Evolutionary conservation across 2,113 vertebrate genomes (phyloP).

Genomic region (Tor tambroides): DNA sequence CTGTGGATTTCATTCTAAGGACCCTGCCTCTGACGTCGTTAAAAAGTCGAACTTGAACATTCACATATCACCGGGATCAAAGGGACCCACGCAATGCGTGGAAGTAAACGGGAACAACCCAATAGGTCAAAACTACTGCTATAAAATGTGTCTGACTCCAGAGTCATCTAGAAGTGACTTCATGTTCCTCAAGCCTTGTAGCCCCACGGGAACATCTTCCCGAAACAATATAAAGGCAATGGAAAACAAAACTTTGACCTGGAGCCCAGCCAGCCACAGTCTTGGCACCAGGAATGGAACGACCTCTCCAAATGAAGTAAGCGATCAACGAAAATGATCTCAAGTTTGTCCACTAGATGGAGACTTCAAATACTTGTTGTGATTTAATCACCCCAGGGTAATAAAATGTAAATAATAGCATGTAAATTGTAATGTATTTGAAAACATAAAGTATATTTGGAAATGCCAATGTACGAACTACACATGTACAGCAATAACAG

Average conservation of each 20-base stretch:
- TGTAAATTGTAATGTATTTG: neutral
- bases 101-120: slow-evolving; percentile 67
- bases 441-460: neutral
- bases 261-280: slow-evolving; percentile 68
- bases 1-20: slow-evolving; percentile 65
- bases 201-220: slow-evolving; percentile 65
- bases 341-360: slow-evolving; percentile 29
- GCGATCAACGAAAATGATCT: neutral
- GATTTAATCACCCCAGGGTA: neutral
- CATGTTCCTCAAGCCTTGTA: slow-evolving; percentile 89
- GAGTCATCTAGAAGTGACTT: slow-evolving; percentile 87
- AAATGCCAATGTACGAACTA: neutral
- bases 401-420: neutral
- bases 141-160: slow-evolving; percentile 85
- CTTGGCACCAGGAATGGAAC: slow-evolving; percentile 64
- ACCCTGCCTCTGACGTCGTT: slow-evolving; percentile 69
- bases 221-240: slow-evolving; percentile 79
- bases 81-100: slow-evolving; percentile 61
- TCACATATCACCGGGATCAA: slow-evolving; percentile 66
- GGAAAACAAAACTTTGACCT: slow-evolving; percentile 71
- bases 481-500: neutral
- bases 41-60: slow-evolving; percentile 79
- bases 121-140: slow-evolving; percentile 81
- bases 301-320: slow-evolving; percentile 75
- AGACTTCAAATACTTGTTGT: neutral